Evolutionary conservation across 2,113 vertebrate species (phyloP).

Genomic region (Craseonycteris thonglongyai): DNA sequence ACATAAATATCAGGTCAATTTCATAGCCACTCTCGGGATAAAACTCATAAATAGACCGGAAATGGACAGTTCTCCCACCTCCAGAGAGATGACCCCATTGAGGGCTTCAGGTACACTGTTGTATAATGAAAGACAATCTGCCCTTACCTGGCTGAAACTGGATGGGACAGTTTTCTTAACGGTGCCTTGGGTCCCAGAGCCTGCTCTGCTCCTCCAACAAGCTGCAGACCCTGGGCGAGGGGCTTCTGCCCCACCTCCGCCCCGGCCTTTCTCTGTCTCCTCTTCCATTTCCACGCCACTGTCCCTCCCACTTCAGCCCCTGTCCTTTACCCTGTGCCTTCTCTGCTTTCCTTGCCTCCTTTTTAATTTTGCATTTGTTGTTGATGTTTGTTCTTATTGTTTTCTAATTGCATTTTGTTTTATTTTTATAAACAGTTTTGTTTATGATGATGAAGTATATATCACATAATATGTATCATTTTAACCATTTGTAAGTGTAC

Average conservation of each 20-base stretch:
- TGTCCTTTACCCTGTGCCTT: background rate
- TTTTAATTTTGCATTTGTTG: background rate
- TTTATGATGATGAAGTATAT: background rate
- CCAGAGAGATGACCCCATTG: background rate
- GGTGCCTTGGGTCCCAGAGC: background rate
- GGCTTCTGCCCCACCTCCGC: too few species aligned
- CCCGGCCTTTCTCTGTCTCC: background rate
- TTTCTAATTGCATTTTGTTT: background rate
- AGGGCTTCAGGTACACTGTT: background rate
- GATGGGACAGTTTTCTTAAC: background rate
- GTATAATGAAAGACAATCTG: background rate
- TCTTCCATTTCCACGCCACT: background rate
- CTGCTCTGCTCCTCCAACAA: background rate
- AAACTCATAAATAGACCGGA: conserved; percentile 54
- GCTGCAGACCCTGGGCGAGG: background rate
- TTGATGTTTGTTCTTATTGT: background rate
- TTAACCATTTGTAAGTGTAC: background rate
- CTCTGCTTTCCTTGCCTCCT: background rate
- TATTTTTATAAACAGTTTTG: background rate
- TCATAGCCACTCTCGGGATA: conserved; percentile 34
- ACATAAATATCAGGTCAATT: conserved; percentile 52
- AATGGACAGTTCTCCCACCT: conserved; percentile 16
- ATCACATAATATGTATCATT: background rate
- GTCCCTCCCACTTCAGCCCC: background rate
- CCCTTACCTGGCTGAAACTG: background rate